These are phyloP conservation scores for Ceratosolen solmsi DNA, from an alignment of 1,140 invertebrate genomes.

Conservation along the genomic window DNA sequence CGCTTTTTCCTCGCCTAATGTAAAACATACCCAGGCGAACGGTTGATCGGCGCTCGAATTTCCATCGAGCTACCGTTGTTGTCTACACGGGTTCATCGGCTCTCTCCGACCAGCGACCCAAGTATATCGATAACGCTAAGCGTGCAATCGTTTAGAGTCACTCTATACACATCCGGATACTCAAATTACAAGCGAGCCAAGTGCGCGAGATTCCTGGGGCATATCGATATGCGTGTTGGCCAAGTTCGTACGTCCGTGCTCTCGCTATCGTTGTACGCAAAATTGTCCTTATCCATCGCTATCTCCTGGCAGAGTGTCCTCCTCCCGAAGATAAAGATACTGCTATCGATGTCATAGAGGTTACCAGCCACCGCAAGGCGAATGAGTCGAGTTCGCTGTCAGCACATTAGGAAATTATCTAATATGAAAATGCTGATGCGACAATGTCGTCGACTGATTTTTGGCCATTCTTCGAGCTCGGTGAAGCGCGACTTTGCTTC, in stretches of 20 bases:
- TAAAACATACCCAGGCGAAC: background rate
- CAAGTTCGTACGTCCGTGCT: background rate
- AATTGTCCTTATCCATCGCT: too few relatives aligned
- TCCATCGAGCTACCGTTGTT: background rate
- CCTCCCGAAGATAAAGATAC: too few relatives aligned
- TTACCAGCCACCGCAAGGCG: too few relatives aligned
- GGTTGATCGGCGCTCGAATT: constrained; percentile 4
- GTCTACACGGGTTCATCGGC: background rate
- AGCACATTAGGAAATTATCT: too few relatives aligned
- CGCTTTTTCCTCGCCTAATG: background rate
- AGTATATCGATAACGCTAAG: background rate
- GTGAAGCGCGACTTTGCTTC: too few relatives aligned
- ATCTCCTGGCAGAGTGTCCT: background rate
- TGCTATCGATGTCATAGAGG: too few relatives aligned
- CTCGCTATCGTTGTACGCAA: too few relatives aligned
- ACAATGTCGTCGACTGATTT: too few relatives aligned
- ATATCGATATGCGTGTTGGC: background rate
- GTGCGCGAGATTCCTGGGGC: constrained; percentile 28
- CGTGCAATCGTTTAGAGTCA: constrained; percentile 30
- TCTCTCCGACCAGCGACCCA: background rate
- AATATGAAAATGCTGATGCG: too few relatives aligned
- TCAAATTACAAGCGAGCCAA: constrained; percentile 30
- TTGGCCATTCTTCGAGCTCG: too few relatives aligned
- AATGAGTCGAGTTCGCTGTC: too few relatives aligned
- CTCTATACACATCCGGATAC: constrained; percentile 34